Evolutionary conservation across 2,113 vertebrate species (phyloP).

Genomic region (Condylura cristata): DNA sequence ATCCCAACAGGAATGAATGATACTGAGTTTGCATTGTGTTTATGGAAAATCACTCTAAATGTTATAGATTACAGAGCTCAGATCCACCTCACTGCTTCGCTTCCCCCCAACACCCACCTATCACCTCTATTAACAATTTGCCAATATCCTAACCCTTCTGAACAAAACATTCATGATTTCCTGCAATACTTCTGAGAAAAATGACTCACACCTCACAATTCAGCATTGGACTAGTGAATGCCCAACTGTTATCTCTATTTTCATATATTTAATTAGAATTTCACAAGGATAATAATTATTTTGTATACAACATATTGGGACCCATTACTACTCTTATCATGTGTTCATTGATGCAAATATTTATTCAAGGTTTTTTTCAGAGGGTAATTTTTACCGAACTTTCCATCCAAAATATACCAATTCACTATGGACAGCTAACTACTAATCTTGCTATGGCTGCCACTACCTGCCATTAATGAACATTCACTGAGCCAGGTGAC

Average conservation of each 20-base stretch:
- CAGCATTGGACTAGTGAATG: background rate
- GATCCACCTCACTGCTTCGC: no score
- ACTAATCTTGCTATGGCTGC: background rate
- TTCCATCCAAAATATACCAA: background rate
- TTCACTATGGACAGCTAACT: rapidly evolving
- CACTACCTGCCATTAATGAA: background rate
- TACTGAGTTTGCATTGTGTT: rapidly evolving
- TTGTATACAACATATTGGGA: background rate
- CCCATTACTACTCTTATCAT: background rate
- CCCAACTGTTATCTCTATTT: background rate
- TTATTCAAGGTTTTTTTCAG: background rate
- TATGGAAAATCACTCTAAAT: background rate
- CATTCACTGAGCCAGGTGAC: rapidly evolving
- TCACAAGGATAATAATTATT: background rate
- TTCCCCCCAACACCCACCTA: background rate
- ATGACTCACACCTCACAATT: background rate
- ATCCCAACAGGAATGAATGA: no score
- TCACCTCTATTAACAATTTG: rapidly evolving
- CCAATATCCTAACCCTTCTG: no score
- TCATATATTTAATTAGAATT: slow-evolving; percentile 39
- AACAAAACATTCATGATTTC: background rate
- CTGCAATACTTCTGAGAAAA: background rate
- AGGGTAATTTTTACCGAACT: background rate
- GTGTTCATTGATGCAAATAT: background rate
- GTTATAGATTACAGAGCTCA: background rate